A percentile compares a stretch with the other conserved stretches of the same genome.
Conservation (phyloP, 2,888 invertebrate genomes). For the Temnothorax rugatulus region DNA sequence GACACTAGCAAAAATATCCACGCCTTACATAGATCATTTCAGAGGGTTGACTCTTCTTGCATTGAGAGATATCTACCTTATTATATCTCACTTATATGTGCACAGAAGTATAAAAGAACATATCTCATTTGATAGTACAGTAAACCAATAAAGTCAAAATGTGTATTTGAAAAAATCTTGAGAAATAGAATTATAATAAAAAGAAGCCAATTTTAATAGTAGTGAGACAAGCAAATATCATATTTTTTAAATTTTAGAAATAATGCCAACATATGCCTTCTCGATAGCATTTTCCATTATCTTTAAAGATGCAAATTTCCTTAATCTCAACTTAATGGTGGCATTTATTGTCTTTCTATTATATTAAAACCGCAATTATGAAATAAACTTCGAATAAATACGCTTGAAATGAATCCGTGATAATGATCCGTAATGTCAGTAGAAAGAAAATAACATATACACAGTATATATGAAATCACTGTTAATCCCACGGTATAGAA, state of each 20-base stretch:
- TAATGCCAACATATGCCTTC: not conserved
- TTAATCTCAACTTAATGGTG: not conserved
- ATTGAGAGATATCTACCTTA: not conserved
- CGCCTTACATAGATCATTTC: conserved; percentile 19
- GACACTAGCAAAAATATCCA: conserved; percentile 31
- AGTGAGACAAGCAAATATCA: not conserved
- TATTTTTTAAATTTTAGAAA: not conserved
- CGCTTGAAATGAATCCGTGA: not conserved
- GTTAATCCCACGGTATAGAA: conserved; percentile 4
- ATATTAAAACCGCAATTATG: not conserved
- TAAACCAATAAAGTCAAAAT: not conserved
- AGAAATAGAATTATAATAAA: not conserved
- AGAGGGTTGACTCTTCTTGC: not conserved
- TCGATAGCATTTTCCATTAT: not conserved
- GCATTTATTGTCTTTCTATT: not conserved
- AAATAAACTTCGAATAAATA: not conserved
- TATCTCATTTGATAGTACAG: not conserved
- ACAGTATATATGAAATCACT: conserved; percentile 1
- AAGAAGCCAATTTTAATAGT: not conserved
- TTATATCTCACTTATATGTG: not conserved
- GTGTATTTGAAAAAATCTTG: not conserved
- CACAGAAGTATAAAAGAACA: not conserved
- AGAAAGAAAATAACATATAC: not conserved
- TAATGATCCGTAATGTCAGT: not conserved
- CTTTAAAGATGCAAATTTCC: not conserved